Evolutionary conservation across 1,140 invertebrate species (phyloP).

Genomic region (Solen grandis): DNA sequence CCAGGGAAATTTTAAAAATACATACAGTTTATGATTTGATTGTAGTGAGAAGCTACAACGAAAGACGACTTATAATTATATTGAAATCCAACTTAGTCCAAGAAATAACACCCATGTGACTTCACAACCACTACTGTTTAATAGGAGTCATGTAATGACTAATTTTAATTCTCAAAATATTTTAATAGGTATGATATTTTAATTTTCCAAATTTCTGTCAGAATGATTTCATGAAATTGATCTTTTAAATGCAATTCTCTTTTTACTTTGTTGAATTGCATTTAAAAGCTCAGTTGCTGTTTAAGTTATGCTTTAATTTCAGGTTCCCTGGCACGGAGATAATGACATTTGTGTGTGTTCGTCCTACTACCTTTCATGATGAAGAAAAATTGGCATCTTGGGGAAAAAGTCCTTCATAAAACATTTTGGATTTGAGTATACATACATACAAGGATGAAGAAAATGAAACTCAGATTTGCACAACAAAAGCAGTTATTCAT

Average conservation of each 20-base stretch:
- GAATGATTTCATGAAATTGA: not conserved
- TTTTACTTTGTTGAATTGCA: not conserved
- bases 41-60: too few relatives aligned
- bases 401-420: conserved; percentile 3
- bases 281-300: too few relatives aligned
- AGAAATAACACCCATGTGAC: too few relatives aligned
- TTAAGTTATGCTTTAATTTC: not conserved
- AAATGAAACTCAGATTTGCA: not conserved
- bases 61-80: too few relatives aligned
- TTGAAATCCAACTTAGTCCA: too few relatives aligned
- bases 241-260: not conserved
- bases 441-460: not conserved
- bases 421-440: not conserved
- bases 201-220: not conserved
- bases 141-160: conserved; percentile 2
- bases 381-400: not conserved
- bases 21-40: too few relatives aligned
- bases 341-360: conserved; percentile 15
- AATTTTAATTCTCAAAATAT: conserved; percentile 13
- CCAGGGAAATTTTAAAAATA: too few relatives aligned
- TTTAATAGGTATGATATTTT: not conserved
- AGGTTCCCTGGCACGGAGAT: conserved; percentile 16
- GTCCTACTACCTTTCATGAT: conserved; percentile 1
- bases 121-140: too few relatives aligned
- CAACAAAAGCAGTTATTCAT: conserved; percentile 10